phyloP scores from a whole-genome alignment of 2,113 vertebrate species.

The Hyaena hyaena region DNA sequence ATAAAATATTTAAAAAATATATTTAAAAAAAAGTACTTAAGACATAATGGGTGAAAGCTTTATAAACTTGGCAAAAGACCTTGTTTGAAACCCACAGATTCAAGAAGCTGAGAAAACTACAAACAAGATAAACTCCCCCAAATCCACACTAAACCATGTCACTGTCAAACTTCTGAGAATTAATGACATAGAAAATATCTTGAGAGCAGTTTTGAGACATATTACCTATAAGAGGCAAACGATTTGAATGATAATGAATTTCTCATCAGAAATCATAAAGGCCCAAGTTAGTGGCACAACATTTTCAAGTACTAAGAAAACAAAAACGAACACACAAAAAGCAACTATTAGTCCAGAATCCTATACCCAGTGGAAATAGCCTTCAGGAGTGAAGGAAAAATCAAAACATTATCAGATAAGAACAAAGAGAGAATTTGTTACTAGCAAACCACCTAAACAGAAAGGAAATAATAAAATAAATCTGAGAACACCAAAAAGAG shows the following conservation, averaged over 20 bases:
- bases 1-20: no score
- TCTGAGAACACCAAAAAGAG: background rate
- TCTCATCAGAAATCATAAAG: background rate
- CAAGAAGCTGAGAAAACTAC: background rate
- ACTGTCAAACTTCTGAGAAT: background rate
- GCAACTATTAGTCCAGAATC: background rate
- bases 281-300: background rate
- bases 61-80: background rate
- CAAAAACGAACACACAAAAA: background rate
- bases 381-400: background rate
- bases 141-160: background rate
- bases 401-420: background rate
- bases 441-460: background rate
- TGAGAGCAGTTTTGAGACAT: background rate
- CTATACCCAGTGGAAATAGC: background rate
- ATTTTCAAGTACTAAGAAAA: background rate
- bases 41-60: background rate
- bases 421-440: background rate
- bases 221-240: background rate
- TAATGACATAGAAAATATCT: background rate
- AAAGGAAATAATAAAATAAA: background rate
- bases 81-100: background rate
- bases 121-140: background rate
- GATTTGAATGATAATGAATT: background rate
- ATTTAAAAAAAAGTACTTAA: background rate